Evolutionary conservation across 2,888 invertebrate species (phyloP), one percentile per base, ranked within the genome.

Genomic region (Mesorhabditis belari): DNA sequence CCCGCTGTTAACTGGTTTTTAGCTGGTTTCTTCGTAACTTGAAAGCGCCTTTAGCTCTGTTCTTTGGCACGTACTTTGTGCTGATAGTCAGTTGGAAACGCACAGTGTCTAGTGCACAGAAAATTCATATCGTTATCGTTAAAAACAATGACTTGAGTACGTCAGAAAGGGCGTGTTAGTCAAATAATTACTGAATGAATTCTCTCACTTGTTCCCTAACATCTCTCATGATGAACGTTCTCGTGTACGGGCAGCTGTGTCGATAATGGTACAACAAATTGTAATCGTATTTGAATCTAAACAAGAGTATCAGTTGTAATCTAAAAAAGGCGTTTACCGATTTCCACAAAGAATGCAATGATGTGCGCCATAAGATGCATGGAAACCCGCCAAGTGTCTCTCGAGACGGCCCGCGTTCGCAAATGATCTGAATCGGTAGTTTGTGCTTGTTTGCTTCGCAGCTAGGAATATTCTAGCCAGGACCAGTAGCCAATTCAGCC

Each of bases 231-330:
- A 77, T 69, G 58, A 64, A 70, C 3, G 65, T 62, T 57, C 68
- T 65, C 29, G 77, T 72, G 62, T 76, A 79, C 17, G 70, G 73
- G 52, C 77, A 77, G 27, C 65, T 68, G 26, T 64, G 65, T 17
- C 77, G 73, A 59, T 79, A 79, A 62, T 77, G 77, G 58, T 74
- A 79, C 19, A 77, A 65, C 49, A 77, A 64, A 58, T 77, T 77
- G 69, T 77, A 79, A 57, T 79, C 78, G 61, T 77, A 79, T 61
- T 75, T 78, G 29, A 59, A 63, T 35, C 57, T 60, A 21, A 54
- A 60, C 56, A 0, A 58, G 4, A 50, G 21, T 25, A 19, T 25
- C 49, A 5, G 4, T 24, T 21, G 17, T 4, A 49, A 17, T 9
- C 28, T 19, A 35, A 35, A 35, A 35, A 1, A 1, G 44, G 44